Conservation (phyloP, 2,888 invertebrate species). For the Formica aserva region DNA sequence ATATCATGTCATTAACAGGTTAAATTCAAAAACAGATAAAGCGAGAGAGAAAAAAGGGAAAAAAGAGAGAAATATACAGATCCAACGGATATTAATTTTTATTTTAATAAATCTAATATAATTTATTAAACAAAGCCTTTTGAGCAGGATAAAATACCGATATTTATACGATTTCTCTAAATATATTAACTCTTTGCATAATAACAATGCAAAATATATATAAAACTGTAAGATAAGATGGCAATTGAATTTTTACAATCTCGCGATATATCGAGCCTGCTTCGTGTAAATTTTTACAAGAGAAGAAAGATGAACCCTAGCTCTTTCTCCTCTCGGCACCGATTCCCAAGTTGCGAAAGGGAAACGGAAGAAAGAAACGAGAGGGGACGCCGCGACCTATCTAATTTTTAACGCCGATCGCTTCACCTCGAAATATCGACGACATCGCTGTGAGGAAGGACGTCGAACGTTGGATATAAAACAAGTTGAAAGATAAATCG, state of each 20-base stretch:
- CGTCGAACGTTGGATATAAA: slow-evolving; percentile 75
- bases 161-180: not conserved
- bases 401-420: slow-evolving; percentile 78
- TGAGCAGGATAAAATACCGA: not conserved
- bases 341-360: slow-evolving; percentile 22
- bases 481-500: slow-evolving; percentile 83
- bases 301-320: not conserved
- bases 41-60: not conserved
- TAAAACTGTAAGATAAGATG: not conserved
- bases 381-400: slow-evolving; percentile 67
- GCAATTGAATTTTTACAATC: not conserved
- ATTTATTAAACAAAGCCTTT: not conserved
- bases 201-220: not conserved
- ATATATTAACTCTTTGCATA: not conserved
- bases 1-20: not conserved
- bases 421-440: slow-evolving; percentile 75
- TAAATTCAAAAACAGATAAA: not conserved
- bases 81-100: not conserved
- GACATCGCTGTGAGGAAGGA: slow-evolving; percentile 49
- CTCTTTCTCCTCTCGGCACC: slow-evolving; percentile 11
- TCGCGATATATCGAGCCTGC: not conserved
- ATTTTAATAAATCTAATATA: not conserved
- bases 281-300: slow-evolving; percentile 7
- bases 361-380: slow-evolving; percentile 15
- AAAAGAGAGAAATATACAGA: not conserved